Percentiles rank a stretch among this genome's conserved stretches.
phyloP scores from a whole-genome alignment of 2,797 vertebrate species.

The Acropternis orthonyx region DNA sequence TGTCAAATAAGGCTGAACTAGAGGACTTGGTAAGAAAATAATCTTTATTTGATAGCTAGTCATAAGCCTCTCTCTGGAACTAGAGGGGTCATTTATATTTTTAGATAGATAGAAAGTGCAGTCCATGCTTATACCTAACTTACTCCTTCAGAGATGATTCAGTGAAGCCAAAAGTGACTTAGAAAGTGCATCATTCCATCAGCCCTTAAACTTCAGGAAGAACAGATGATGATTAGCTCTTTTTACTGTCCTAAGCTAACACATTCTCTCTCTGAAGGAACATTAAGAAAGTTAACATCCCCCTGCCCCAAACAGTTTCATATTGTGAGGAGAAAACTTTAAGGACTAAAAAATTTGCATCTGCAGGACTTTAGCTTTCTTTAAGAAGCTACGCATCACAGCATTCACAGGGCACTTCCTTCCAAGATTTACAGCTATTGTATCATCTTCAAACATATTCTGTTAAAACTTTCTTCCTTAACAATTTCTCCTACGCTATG shows the following conservation, averaged over 20 bases:
- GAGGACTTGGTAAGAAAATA: neutral
- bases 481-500: neutral
- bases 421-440: neutral
- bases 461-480: conserved; percentile 14
- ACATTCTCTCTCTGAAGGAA: neutral
- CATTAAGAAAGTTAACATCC: neutral
- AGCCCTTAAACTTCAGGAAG: neutral
- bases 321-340: neutral
- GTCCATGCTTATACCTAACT: neutral
- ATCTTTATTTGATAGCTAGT: conserved; percentile 10
- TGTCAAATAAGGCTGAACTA: neutral
- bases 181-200: neutral
- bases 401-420: neutral
- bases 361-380: neutral
- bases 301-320: neutral
- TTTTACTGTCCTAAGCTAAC: neutral
- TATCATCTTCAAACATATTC: neutral
- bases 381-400: neutral
- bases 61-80: neutral
- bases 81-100: neutral
- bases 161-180: neutral
- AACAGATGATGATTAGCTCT: neutral
- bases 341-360: neutral
- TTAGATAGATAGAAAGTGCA: neutral
- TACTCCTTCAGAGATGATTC: neutral